A percentile compares a stretch with the other conserved stretches of the same genome.
These are phyloP conservation scores for Synanceia verrucosa DNA, from an alignment of 2,797 vertebrate species.

Conservation along the genomic window DNA sequence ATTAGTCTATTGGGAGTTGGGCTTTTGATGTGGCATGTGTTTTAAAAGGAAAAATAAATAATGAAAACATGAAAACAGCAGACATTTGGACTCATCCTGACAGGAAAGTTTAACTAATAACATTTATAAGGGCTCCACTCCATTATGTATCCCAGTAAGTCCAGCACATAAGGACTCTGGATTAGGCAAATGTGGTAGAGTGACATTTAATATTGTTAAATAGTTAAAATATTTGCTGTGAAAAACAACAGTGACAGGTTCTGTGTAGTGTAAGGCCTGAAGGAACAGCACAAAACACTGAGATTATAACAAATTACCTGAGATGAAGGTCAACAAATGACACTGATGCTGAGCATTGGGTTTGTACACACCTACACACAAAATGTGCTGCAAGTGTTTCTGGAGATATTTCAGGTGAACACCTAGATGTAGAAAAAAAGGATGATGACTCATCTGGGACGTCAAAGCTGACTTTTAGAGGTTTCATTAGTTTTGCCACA, in stretches of 20 bases:
- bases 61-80: background rate
- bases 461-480: background rate
- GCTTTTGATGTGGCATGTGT: conserved; percentile 1
- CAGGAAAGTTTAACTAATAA: conserved; percentile 2
- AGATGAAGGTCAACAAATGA: background rate
- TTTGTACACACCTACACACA: background rate
- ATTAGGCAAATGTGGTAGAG: background rate
- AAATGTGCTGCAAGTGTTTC: background rate
- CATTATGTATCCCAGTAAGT: background rate
- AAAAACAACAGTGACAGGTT: background rate
- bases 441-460: conserved; percentile 22
- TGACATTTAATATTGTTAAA: background rate
- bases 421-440: conserved; percentile 1
- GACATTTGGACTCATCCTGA: background rate
- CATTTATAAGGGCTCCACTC: background rate
- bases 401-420: background rate
- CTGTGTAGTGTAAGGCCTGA: background rate
- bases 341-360: background rate
- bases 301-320: background rate
- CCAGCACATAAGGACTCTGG: background rate
- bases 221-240: background rate
- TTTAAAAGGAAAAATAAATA: background rate
- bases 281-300: background rate
- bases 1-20: background rate
- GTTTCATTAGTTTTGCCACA: conserved; percentile 5